Base-by-base conservation (phyloP, 23 tunicate genomes). In the Trididemnum clinides region DNA sequence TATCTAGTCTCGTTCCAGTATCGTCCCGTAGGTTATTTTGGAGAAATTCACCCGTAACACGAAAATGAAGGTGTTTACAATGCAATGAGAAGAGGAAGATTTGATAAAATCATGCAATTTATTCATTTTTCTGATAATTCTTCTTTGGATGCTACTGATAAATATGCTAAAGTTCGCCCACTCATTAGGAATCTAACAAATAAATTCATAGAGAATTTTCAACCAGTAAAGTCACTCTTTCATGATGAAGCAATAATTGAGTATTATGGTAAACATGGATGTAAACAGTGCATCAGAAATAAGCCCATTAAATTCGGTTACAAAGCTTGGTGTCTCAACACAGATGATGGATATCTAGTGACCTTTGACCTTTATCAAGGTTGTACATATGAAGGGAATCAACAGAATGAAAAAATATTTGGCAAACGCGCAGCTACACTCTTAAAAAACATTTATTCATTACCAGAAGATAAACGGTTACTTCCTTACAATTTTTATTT, bases 161-260 rank as follows among this genome's bases (percentile, higher is more conserved):
- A n/a, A n/a, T n/a, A n/a, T n/a, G n/a, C n/a, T n/a, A n/a, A n/a
- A n/a, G n/a, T n/a, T 31, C 37, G 75, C 37, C 75, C 75, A 4
- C 37, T 66, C 30, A 31, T 66, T 4, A 32, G 75, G 31, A 30
- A 29, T 32, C 30, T 66, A 29, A 6, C 37, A 7, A 37, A 66
- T 66, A 31, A 37, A 66, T 32, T 66, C n/a, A 37, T 36, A 3
- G 37, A 37, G 30, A 36, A 66, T 66, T 66, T 66, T n/a, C 75
- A 66, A 6, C 37, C 37, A 23, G 37, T 29, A 23, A 36, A 23
- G 19, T 66, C 37, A 4, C 75, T 66, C 31, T 66, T 37, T 10
- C 37, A 66, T n/a, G 75, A 66, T 66, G 37, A 66, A 66, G 37
- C 75, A 10, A 66, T 66, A 37, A 66, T 66, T 66, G 36, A 29